These are phyloP conservation scores for Muntiacus reevesi DNA, from an alignment of 2,113 vertebrate species.

Conservation along the genomic window DNA sequence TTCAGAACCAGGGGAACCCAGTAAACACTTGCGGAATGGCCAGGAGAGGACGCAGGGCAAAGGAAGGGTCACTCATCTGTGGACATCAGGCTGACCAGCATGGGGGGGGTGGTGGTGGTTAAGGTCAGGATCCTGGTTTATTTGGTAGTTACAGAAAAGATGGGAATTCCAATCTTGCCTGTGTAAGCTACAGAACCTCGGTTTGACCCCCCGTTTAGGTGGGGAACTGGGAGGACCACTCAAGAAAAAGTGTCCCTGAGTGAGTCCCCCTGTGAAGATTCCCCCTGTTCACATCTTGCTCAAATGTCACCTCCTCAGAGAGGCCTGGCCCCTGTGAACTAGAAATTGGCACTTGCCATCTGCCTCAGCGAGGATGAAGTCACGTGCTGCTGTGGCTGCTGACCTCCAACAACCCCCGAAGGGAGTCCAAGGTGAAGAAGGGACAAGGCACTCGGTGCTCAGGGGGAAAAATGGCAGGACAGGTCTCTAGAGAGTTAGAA, in stretches of 20 bases:
- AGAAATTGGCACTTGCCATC: background rate
- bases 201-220: no score
- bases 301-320: background rate
- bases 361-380: background rate
- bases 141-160: background rate
- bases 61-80: fast-evolving
- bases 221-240: background rate
- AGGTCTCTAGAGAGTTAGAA: background rate
- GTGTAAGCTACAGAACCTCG: background rate
- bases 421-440: background rate
- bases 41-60: fast-evolving
- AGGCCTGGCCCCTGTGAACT: background rate
- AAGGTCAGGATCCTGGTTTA: background rate
- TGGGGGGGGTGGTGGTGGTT: fast-evolving
- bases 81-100: background rate
- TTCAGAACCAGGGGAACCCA: no score
- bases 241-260: no score
- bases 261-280: background rate
- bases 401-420: background rate
- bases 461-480: background rate
- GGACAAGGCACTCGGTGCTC: background rate
- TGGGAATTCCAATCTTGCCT: background rate
- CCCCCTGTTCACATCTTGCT: background rate
- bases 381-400: background rate
- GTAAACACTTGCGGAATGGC: fast-evolving